These are phyloP conservation scores for Urocitellus parryii DNA, from an alignment of 2,113 vertebrate species.

Conservation along the genomic window DNA sequence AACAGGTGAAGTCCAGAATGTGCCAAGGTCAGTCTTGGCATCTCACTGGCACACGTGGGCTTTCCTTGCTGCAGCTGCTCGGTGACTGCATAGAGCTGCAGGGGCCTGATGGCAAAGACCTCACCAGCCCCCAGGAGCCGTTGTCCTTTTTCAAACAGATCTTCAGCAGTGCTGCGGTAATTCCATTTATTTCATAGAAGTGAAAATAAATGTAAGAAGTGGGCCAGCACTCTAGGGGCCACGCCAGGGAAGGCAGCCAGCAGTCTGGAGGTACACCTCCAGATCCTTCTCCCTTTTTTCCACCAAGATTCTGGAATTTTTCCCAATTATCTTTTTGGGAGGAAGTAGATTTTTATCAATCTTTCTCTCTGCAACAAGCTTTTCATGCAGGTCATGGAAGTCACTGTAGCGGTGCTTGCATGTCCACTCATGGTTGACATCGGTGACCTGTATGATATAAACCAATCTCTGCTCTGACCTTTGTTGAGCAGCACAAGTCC, in stretches of 20 bases:
- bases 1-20: constrained; percentile 98
- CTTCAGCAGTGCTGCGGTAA: constrained; percentile 95
- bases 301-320: constrained; percentile 97
- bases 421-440: constrained; percentile 94
- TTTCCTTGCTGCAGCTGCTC: constrained; percentile 95
- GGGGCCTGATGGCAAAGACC: constrained; percentile 93
- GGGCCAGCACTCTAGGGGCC: constrained; percentile 91
- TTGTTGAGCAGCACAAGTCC: background rate
- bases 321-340: constrained; percentile 98
- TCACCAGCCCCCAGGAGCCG: constrained; percentile 94
- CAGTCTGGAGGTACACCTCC: constrained; percentile 96
- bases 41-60: constrained; percentile 95
- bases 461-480: constrained; percentile 87
- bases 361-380: constrained; percentile 95
- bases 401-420: constrained; percentile 98
- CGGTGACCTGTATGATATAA: constrained; percentile 95
- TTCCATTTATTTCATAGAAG: constrained; percentile 96
- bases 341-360: constrained; percentile 95
- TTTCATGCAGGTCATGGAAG: constrained; percentile 98
- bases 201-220: constrained; percentile 97
- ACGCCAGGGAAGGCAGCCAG: constrained; percentile 91
- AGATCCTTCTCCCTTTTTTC: constrained; percentile 97
- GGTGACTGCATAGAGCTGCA: constrained; percentile 95
- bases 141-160: constrained; percentile 97
- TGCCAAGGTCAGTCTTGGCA: constrained; percentile 96